Percentiles rank a stretch among this genome's conserved stretches.
phyloP scores from a whole-genome alignment of 2,888 invertebrate genomes.

The Nomada hirtipes region DNA sequence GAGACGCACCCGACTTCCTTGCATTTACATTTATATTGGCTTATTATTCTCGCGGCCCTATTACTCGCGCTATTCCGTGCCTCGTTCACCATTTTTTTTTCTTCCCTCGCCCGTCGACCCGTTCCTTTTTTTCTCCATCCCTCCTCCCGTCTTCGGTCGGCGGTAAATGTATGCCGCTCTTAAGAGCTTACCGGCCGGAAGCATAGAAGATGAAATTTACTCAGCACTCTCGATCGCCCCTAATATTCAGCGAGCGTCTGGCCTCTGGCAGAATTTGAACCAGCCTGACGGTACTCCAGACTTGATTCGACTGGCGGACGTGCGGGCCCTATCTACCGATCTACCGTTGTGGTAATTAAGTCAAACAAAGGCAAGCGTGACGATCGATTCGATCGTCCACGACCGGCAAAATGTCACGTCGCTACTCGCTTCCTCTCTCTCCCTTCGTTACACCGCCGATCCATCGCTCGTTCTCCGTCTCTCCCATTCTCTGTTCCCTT shows the following conservation, averaged over 20 bases:
- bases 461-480: neutral
- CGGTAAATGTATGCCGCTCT: conserved; percentile 61
- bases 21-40: conserved; percentile 74
- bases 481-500: conserved; percentile 2
- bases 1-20: conserved; percentile 60
- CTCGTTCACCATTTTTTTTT: neutral
- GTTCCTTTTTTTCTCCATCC: conserved; percentile 13
- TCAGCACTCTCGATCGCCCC: conserved; percentile 67
- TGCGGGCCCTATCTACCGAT: conserved; percentile 72
- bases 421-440: conserved; percentile 11
- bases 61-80: conserved; percentile 51
- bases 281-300: conserved; percentile 32
- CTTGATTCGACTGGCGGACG: conserved; percentile 55
- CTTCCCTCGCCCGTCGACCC: neutral
- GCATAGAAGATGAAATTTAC: conserved; percentile 69
- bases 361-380: conserved; percentile 73
- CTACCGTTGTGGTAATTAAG: conserved; percentile 70
- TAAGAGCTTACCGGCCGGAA: conserved; percentile 65
- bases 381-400: conserved; percentile 68
- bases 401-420: conserved; percentile 70
- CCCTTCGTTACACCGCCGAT: neutral
- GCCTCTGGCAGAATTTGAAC: conserved; percentile 51
- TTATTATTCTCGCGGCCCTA: conserved; percentile 67
- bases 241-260: conserved; percentile 62
- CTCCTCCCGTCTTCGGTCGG: neutral